Base-by-base conservation (phyloP, 1,140 invertebrate genomes). In the Limonius californicus region DNA sequence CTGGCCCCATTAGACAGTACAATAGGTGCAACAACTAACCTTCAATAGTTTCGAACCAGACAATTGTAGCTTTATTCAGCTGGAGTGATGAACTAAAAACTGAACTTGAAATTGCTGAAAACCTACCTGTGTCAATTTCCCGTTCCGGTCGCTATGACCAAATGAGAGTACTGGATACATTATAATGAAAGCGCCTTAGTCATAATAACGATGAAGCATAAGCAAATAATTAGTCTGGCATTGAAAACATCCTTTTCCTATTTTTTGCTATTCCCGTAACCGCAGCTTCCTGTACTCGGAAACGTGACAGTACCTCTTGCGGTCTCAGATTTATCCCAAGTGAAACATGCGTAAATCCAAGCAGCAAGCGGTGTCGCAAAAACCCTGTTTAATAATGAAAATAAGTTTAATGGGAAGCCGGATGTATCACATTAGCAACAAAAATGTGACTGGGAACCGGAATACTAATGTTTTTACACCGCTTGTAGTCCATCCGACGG, bases 321-420 rank as follows among this genome's bases (percentile, higher is more conserved):
- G 35, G 35, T 39, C 20, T 50, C 45, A 18, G 45, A 50, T 50
- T 50, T 50, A 50, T 50, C 45, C 45, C 45, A 50, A 50, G 35
- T 39, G 35, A 39, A 39, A 39, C 35, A 12, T 39, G 35, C n/a
- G 35, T 39, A 39, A 39, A 39, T 39, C 35, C 35, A 12, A 39
- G n/a, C n/a, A 12, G n/a, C n/a, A 39, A 2, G 23, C 23, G 9
- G 23, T 39, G 35, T 39, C n/a, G 35, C 11, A 39, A 39, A 39
- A 39, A 39, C 3, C 35, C n/a, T 11, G n/a, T 39, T 39, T 39
- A 39, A 12, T 39, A 2, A 39, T 39, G 11, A 39, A 39, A 39
- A 9, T 39, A 39, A 39, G n/a, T 39, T 39, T 39, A 39, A 39
- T 39, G 35, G n/a, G n/a, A 39, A 9, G n/a, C 35, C 35, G 35